Conservation (phyloP, 2,113 vertebrate species). For the Macroglossus sobrinus region DNA sequence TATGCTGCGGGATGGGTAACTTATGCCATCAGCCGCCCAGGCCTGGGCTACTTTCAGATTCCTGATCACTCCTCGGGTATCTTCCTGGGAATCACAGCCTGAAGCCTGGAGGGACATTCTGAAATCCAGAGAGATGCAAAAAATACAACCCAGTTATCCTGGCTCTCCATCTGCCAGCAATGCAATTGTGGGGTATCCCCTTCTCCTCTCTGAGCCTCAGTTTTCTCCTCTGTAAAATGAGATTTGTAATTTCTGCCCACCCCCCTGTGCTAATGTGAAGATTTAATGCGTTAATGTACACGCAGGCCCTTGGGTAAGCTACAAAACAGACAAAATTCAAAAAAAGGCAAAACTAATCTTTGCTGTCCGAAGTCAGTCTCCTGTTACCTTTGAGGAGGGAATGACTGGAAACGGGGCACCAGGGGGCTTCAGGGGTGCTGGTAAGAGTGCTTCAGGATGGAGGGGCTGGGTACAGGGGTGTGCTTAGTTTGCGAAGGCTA, state of each 20-base stretch:
- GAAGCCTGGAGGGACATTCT: not conserved
- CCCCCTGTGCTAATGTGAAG: not conserved
- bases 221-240: constrained; percentile 16
- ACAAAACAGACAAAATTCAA: not conserved
- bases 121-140: not conserved
- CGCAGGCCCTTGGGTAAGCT: not conserved
- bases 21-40: not conserved
- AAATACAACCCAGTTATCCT: not conserved
- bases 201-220: not conserved
- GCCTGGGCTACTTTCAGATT: not conserved
- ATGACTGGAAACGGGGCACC: not conserved
- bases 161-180: not conserved
- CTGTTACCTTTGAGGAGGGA: not conserved
- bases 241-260: not conserved
- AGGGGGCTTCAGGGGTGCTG: not conserved
- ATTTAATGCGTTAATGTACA: not conserved
- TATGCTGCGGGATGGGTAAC: not conserved
- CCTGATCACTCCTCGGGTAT: not conserved
- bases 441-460: not conserved
- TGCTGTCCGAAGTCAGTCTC: not conserved
- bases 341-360: not conserved
- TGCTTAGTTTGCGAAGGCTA: not conserved
- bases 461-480: not conserved
- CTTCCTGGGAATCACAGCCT: not conserved
- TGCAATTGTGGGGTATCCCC: not conserved